Percentiles rank a stretch among this genome's conserved stretches.
Conservation (phyloP, 2,888 invertebrate species). For the Phymatocera aterrima region DNA sequence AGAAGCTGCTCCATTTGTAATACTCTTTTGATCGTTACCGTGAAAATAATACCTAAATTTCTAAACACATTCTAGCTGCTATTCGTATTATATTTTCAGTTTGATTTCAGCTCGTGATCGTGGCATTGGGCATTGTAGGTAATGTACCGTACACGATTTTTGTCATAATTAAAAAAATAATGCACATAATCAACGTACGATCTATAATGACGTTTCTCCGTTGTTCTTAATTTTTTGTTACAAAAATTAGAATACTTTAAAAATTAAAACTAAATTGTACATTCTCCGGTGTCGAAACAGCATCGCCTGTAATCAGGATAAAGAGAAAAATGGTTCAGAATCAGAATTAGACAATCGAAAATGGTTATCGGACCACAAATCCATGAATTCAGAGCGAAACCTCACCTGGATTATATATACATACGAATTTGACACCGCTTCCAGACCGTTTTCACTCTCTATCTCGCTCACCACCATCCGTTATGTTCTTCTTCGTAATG, state of each 20-base stretch:
- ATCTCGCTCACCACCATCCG: conserved; percentile 59
- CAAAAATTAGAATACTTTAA: no score
- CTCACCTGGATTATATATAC: conserved; percentile 21
- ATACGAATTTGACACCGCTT: conserved; percentile 6
- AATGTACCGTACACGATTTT: background rate
- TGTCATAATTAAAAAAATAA: conserved; percentile 8
- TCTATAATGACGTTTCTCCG: no score
- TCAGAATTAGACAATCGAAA: background rate
- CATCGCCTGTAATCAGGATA: background rate
- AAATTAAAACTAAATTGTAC: conserved; percentile 19
- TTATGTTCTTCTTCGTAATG: conserved; percentile 61
- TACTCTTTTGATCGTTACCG: background rate
- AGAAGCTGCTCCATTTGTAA: background rate
- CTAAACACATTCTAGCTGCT: no score
- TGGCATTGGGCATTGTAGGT: no score
- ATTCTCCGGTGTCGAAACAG: background rate
- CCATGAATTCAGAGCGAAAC: no score
- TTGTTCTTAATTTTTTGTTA: no score
- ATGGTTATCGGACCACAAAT: background rate
- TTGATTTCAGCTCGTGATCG: conserved; percentile 24
- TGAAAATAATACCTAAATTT: background rate
- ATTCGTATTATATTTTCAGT: background rate
- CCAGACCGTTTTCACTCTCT: conserved; percentile 13
- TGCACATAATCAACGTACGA: no score
- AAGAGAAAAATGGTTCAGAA: background rate